phyloP scores from a whole-genome alignment of 2,113 vertebrate genomes.

The Calidris pygmaea region DNA sequence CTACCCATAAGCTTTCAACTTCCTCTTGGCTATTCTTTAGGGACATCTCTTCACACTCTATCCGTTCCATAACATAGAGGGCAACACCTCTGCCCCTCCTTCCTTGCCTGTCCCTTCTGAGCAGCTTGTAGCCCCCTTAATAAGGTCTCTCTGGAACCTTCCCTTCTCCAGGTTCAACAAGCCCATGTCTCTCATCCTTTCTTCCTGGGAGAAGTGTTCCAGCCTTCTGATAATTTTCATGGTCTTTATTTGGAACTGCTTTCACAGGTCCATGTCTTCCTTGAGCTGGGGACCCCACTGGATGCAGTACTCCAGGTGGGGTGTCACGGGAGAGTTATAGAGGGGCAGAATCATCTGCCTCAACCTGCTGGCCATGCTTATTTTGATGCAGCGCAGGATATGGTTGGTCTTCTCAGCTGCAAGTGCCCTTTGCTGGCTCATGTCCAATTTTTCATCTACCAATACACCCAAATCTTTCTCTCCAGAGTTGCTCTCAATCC shows the following conservation, averaged over 20 bases:
- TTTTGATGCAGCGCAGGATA: background rate
- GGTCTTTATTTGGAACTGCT: background rate
- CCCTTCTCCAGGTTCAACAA: too few species aligned
- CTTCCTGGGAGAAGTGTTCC: too few species aligned
- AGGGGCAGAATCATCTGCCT: background rate
- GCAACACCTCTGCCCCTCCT: too few species aligned
- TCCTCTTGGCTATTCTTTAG: too few species aligned
- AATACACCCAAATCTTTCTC: background rate
- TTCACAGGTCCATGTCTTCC: background rate
- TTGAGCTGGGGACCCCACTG: background rate
- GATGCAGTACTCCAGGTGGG: too few species aligned
- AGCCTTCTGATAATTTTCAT: background rate
- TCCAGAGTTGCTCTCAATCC: background rate
- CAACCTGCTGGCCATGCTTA: background rate
- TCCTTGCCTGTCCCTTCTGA: too few species aligned
- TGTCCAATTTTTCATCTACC: background rate
- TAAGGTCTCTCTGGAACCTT: too few species aligned
- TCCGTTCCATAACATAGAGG: too few species aligned
- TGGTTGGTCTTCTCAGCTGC: background rate
- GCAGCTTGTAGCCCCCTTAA: too few species aligned
- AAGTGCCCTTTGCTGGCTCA: background rate
- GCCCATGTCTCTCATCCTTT: too few species aligned
- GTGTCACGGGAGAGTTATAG: fast-evolving
- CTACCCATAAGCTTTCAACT: too few species aligned
- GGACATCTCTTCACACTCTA: too few species aligned